These are phyloP conservation scores for Telmatochromis brachygnathus DNA, from an alignment of 2,113 vertebrate species.

Conservation along the genomic window DNA sequence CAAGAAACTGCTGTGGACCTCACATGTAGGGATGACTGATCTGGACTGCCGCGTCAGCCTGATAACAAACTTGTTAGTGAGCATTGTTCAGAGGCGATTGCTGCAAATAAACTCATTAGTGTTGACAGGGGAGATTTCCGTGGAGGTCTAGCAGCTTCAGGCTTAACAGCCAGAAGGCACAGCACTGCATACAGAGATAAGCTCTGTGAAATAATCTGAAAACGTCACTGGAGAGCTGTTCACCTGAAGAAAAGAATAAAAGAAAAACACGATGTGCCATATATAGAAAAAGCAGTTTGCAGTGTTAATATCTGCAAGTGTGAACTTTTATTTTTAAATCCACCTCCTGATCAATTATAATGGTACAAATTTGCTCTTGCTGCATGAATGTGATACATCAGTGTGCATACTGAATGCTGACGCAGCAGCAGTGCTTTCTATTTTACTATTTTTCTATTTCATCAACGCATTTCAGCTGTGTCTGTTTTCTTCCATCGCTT, in stretches of 20 bases:
- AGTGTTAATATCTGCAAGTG: background rate
- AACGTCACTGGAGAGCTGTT: background rate
- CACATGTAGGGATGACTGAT: background rate
- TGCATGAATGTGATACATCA: background rate
- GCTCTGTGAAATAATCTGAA: background rate
- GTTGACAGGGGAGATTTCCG: background rate
- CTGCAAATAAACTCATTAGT: slow-evolving; percentile 10
- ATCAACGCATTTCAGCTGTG: background rate
- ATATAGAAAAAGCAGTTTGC: background rate
- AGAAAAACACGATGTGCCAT: background rate
- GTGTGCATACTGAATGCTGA: background rate
- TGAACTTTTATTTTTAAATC: background rate
- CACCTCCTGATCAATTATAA: background rate
- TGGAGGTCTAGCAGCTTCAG: background rate
- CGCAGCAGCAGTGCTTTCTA: background rate
- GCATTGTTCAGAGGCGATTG: background rate
- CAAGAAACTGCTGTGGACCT: background rate
- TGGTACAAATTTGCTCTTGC: background rate
- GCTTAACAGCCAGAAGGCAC: background rate
- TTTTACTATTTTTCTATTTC: background rate
- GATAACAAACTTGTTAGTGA: background rate
- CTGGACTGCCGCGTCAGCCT: background rate
- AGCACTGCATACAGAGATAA: background rate
- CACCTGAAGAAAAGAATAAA: background rate
- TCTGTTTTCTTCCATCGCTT: background rate